Base-by-base conservation (phyloP, 30 jellyfish, hydroid and myxozoan species). In the Cassiopea andromeda region DNA sequence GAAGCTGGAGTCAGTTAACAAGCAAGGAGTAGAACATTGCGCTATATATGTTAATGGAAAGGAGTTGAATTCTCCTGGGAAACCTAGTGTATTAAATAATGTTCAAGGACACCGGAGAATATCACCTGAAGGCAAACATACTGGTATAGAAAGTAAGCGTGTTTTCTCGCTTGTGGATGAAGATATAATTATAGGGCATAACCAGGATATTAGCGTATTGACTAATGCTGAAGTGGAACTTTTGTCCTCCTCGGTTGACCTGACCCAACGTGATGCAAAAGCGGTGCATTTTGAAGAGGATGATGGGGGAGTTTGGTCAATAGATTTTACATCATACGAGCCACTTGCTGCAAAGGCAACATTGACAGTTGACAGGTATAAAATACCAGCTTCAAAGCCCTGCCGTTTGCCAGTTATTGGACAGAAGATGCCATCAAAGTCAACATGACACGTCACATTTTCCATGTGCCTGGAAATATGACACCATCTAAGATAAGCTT, bases 391-490 rank as follows among this genome's bases (percentile, higher is more conserved):
- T 18, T 54, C 85, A 83, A 73, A 71, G 67, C 48, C 45, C 64
- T 83, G 92, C 67, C 84, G 92, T 58, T 48, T 83, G 77, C 92
- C 92, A 4, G 71, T 83, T 47, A 83, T 83, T 0, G 92, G 92
- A 38, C 92, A 73, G 17, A 83, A 70, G 85, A 69, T 83, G 44
- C 47, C 80, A 16, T 8, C 90, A 64, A 81, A 64, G 7, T 2
- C 54, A 8, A 12, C 0, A 19, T 70, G 54, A 70, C 64, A 54
- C 7, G 38, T 27, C 38, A 27, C 38, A 27, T 27, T 27, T 27
- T 27, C 38, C 38, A 27, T 27, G 38, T 27, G 38, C 38, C 38
- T 27, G 38, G 38, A 27, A 27, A 27, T 27, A 27, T 27, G 38
- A 27, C 38, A 27, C 38, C 38, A 27, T 27, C 38, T 27, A 27